Percentiles rank a stretch among this genome's conserved stretches.
These are phyloP conservation scores for Hypsibius dujardini DNA, from an alignment of 1,140 invertebrate genomes.

Conservation along the genomic window DNA sequence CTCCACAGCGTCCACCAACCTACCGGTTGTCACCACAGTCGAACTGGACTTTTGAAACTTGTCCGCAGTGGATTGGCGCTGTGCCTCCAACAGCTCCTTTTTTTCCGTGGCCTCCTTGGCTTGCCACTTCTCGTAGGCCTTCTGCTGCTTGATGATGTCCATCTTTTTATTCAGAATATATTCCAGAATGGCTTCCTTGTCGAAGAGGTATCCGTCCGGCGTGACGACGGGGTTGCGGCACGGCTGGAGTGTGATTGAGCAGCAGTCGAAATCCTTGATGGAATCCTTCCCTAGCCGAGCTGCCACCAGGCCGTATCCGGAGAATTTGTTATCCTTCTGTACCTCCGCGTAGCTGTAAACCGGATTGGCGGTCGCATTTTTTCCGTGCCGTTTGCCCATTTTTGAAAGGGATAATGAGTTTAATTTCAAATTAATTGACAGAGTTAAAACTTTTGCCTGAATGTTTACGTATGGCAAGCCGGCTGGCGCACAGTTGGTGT, in stretches of 20 bases:
- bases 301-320: conserved; percentile 40
- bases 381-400: conserved; percentile 46
- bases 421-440: too few species aligned
- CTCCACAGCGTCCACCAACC: not conserved
- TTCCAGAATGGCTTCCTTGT: conserved; percentile 88
- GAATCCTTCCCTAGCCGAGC: conserved; percentile 80
- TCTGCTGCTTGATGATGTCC: conserved; percentile 68
- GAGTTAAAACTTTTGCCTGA: too few species aligned
- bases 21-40: conserved; percentile 19
- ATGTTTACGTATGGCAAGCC: too few species aligned
- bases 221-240: conserved; percentile 72
- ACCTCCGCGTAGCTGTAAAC: conserved; percentile 98
- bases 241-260: conserved; percentile 85
- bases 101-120: conserved; percentile 22
- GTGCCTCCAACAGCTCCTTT: conserved; percentile 3
- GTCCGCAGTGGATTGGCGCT: too few species aligned
- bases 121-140: conserved; percentile 72
- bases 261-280: conserved; percentile 93
- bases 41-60: too few species aligned
- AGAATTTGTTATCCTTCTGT: conserved; percentile 71
- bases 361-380: conserved; percentile 91
- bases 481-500: too few species aligned
- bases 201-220: conserved; percentile 81
- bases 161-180: conserved; percentile 89
- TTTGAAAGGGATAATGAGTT: too few species aligned